Evolutionary conservation across 2,113 vertebrate species (phyloP).

Genomic region (Chamaea fasciata): DNA sequence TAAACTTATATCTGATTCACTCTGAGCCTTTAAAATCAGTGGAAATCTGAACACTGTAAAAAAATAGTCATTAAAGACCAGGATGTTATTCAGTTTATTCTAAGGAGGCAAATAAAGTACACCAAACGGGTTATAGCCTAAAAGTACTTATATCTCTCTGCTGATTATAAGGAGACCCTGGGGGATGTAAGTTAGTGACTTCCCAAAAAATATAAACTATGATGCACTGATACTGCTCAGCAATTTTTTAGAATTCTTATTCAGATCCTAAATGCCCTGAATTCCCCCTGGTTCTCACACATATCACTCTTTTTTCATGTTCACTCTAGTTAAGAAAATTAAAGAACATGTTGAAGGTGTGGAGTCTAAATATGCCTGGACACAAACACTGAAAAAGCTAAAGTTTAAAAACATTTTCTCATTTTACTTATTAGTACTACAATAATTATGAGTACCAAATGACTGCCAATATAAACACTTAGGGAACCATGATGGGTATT

Average conservation of each 20-base stretch:
- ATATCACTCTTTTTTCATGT: background rate
- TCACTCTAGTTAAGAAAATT: background rate
- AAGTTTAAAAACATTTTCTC: background rate
- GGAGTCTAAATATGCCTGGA: background rate
- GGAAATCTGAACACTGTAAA: background rate
- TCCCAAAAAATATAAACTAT: background rate
- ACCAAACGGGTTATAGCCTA: background rate
- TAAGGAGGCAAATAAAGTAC: background rate
- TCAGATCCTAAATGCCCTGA: background rate
- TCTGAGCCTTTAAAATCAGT: background rate
- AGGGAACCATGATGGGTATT: background rate
- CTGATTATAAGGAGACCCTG: background rate
- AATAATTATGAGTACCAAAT: background rate
- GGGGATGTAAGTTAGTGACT: background rate
- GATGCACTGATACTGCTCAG: background rate
- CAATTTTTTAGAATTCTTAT: background rate
- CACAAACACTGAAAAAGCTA: background rate
- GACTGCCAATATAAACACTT: background rate
- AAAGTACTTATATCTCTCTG: background rate
- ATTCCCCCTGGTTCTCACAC: background rate
- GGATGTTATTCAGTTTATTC: background rate
- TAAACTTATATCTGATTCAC: background rate
- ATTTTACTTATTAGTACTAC: background rate
- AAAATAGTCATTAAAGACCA: background rate
- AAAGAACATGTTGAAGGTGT: background rate